phyloP scores from a whole-genome alignment of 2,888 invertebrate species.

The Pediacus dermestoides region DNA sequence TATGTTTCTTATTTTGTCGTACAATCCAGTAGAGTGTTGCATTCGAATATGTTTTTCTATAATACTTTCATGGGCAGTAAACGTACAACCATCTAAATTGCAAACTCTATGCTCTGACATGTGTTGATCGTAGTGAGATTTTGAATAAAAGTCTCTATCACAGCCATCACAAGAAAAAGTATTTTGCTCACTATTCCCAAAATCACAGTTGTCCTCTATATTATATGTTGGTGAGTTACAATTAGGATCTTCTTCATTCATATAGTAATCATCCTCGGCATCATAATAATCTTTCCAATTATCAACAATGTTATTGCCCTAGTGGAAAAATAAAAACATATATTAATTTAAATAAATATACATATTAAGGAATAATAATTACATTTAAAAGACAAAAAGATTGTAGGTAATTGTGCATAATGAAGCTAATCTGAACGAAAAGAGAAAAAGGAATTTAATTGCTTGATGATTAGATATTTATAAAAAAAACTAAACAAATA shows the following conservation, averaged over 20 bases:
- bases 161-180: constrained; percentile 74
- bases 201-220: constrained; percentile 5
- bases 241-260: constrained; percentile 32
- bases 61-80: constrained; percentile 73
- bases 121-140: constrained; percentile 63
- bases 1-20: constrained; percentile 69
- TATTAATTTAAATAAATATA: too few relatives aligned
- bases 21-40: constrained; percentile 82
- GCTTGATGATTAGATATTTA: too few relatives aligned
- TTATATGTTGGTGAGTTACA: not conserved
- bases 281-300: constrained; percentile 20
- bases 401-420: too few relatives aligned
- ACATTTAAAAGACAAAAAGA: too few relatives aligned
- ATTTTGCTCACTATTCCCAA: constrained; percentile 16
- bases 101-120: constrained; percentile 73
- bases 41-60: constrained; percentile 76
- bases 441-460: too few relatives aligned
- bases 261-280: constrained; percentile 15
- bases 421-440: too few relatives aligned
- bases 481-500: constrained; percentile 12
- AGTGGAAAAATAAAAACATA: too few relatives aligned
- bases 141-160: constrained; percentile 66
- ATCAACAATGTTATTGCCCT: too few relatives aligned
- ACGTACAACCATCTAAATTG: constrained; percentile 75
- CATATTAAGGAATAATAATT: too few relatives aligned